Evolutionary conservation across 2,888 invertebrate species (phyloP).

Genomic region (Nomada ferruginata): DNA sequence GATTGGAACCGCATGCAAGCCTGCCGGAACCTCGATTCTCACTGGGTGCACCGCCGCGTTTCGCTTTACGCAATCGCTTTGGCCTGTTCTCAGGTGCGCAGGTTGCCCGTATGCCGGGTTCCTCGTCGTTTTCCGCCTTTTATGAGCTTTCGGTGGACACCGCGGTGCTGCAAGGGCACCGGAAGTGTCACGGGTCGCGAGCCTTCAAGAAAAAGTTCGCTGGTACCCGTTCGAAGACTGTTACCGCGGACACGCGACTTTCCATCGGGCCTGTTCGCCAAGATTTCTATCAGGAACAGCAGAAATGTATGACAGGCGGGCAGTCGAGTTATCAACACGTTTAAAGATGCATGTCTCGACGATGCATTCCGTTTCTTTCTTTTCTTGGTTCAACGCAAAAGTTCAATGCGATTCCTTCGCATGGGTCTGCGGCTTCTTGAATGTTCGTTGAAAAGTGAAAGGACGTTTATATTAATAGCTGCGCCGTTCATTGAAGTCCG

Average conservation of each 20-base stretch:
- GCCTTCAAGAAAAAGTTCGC: conserved; percentile 30
- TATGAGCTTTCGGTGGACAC: conserved; percentile 57
- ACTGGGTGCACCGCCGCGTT: conserved; percentile 67
- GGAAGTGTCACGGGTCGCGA: conserved; percentile 43
- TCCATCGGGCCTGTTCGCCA: neutral
- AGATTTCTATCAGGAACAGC: neutral
- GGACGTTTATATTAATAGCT: conserved; percentile 14
- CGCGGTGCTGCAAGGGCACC: conserved; percentile 59
- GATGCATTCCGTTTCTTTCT: neutral
- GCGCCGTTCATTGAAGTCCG: conserved; percentile 37
- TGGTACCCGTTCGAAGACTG: conserved; percentile 48
- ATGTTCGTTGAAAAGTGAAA: neutral
- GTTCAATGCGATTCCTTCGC: neutral
- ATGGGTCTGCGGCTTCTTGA: neutral
- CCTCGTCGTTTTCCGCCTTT: conserved; percentile 56
- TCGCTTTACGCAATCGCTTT: conserved; percentile 68
- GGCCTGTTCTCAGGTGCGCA: conserved; percentile 63
- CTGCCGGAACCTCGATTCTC: conserved; percentile 59
- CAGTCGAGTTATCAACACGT: neutral
- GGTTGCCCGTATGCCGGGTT: conserved; percentile 50
- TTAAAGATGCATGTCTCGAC: neutral
- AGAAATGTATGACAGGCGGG: neutral
- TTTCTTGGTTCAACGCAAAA: neutral
- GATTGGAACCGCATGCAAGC: conserved; percentile 39
- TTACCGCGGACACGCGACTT: conserved; percentile 62